Conservation (phyloP, 2,888 invertebrate genomes). For the Automeris io region DNA sequence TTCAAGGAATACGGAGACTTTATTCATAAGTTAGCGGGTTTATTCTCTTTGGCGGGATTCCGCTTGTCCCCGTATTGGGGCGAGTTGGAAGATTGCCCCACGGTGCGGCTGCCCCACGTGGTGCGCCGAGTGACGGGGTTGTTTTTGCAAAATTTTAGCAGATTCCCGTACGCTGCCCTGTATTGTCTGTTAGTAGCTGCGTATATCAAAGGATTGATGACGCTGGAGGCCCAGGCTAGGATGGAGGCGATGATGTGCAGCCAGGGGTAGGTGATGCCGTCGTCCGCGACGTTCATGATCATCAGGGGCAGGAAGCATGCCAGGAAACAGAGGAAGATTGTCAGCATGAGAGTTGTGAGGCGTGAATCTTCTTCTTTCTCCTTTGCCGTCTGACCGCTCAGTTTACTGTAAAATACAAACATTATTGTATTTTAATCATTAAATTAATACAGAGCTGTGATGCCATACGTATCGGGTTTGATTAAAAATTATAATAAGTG, state of each 20-base stretch:
- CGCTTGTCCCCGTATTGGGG: conserved; percentile 61
- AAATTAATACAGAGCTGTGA: no score
- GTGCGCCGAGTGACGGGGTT: conserved; percentile 51
- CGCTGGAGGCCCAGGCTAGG: conserved; percentile 93
- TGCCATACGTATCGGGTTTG: no score
- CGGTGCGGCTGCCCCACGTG: conserved; percentile 66
- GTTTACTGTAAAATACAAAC: conserved; percentile 69
- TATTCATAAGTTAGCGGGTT: conserved; percentile 59
- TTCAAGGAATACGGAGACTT: not conserved
- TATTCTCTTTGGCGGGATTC: conserved; percentile 46
- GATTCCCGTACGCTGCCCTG: conserved; percentile 76
- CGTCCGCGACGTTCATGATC: conserved; percentile 92
- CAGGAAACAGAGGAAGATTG: conserved; percentile 91
- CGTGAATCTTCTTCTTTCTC: conserved; percentile 84
- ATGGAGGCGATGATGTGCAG: conserved; percentile 90
- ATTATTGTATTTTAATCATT: no score
- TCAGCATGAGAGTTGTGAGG: conserved; percentile 90
- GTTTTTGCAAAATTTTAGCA: conserved; percentile 63
- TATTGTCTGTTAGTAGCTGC: conserved; percentile 93
- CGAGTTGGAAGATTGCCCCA: conserved; percentile 67
- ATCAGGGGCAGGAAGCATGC: conserved; percentile 92
- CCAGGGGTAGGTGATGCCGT: conserved; percentile 81
- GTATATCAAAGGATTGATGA: conserved; percentile 93
- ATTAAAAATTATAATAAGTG: no score
- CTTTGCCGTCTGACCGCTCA: conserved; percentile 66